phyloP scores from a whole-genome alignment of 1,140 invertebrate genomes.

The Cotesia chilonis region DNA sequence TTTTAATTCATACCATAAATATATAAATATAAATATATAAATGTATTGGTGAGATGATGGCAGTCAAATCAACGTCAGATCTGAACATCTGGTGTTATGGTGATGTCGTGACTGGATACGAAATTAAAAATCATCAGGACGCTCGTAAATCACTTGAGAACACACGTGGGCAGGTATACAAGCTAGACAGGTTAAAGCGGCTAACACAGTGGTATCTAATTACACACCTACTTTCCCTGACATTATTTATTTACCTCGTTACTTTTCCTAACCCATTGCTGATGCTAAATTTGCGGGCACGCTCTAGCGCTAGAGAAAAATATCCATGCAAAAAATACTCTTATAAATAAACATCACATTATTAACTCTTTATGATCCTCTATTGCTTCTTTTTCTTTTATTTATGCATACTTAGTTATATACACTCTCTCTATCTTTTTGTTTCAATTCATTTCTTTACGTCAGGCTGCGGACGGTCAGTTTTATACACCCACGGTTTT shows the following conservation, averaged over 20 bases:
- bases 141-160: constrained; percentile 24
- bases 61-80: constrained; percentile 23
- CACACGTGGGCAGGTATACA: constrained; percentile 14
- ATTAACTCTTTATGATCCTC: too few species aligned
- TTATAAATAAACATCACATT: too few species aligned
- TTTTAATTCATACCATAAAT: too few species aligned
- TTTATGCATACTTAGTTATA: too few species aligned
- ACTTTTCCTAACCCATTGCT: background rate
- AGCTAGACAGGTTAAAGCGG: constrained; percentile 25
- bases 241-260: constrained; percentile 40
- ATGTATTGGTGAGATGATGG: constrained; percentile 11
- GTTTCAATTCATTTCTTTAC: background rate
- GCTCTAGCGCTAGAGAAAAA: too few species aligned
- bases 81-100: constrained; percentile 14
- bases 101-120: constrained; percentile 12
- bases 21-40: too few species aligned
- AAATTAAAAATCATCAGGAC: constrained; percentile 23
- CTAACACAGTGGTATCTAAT: constrained; percentile 36
- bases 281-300: background rate
- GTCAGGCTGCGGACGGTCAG: background rate
- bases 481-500: constrained; percentile 16
- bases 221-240: constrained; percentile 37
- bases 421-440: too few species aligned
- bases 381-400: too few species aligned
- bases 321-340: too few species aligned